phyloP scores from a whole-genome alignment of 2,888 invertebrate species.

The Salticus scenicus region DNA sequence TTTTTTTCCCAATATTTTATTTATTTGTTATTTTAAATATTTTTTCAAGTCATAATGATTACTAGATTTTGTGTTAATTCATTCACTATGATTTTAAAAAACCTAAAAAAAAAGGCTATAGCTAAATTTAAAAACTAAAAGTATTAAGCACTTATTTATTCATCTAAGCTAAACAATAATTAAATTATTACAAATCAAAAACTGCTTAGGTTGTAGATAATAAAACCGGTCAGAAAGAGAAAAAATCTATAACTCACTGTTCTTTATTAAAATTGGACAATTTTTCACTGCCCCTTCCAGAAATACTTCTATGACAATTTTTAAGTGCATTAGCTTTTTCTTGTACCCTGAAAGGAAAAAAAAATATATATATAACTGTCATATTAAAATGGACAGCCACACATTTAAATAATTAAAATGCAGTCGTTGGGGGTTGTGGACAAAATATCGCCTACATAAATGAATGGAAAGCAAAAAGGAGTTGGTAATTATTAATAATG shows the following conservation, averaged over 20 bases:
- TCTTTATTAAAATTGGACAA: conserved; percentile 40
- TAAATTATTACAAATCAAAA: too few species aligned
- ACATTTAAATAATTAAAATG: too few species aligned
- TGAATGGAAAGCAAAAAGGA: not conserved
- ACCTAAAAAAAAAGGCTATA: too few species aligned
- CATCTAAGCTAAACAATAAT: too few species aligned
- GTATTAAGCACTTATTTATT: too few species aligned
- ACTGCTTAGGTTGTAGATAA: not conserved
- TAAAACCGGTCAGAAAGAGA: not conserved
- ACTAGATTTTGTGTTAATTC: too few species aligned
- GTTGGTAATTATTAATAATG: not conserved
- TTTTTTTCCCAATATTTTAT: too few species aligned
- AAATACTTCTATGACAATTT: conserved; percentile 43
- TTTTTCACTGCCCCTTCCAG: conserved; percentile 32
- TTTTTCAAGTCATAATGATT: too few species aligned
- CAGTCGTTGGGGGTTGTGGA: too few species aligned
- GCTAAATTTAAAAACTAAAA: too few species aligned
- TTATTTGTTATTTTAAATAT: too few species aligned
- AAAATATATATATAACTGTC: conserved; percentile 5
- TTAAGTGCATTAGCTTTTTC: conserved; percentile 45
- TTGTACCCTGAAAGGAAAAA: conserved; percentile 32
- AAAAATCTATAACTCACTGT: conserved; percentile 33
- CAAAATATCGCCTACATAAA: not conserved
- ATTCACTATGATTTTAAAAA: not conserved
- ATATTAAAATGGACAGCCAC: too few species aligned